Evolutionary conservation across 2,113 vertebrate genomes (phyloP).

Genomic region (Okapia johnstoni): DNA sequence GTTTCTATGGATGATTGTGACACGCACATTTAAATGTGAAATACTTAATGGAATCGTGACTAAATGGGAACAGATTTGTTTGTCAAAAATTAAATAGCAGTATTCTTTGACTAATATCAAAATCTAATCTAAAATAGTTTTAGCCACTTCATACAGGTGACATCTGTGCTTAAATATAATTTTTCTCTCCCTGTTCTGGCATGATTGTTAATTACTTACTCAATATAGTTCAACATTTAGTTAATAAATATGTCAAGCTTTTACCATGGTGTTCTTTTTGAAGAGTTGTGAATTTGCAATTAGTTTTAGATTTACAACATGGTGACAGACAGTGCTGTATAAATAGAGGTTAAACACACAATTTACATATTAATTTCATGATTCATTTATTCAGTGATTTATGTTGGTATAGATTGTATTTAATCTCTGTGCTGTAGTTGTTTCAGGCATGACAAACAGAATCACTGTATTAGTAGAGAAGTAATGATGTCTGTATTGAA

Average conservation of each 20-base stretch:
- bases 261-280: slow-evolving; percentile 87
- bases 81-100: slow-evolving; percentile 82
- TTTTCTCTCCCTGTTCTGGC: slow-evolving; percentile 82
- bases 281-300: slow-evolving; percentile 91
- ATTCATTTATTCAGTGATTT: slow-evolving; percentile 96
- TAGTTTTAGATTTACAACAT: slow-evolving; percentile 93
- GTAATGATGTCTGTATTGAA: slow-evolving; percentile 80
- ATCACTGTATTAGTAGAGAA: slow-evolving; percentile 72
- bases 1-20: slow-evolving; percentile 60
- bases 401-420: slow-evolving; percentile 92
- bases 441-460: slow-evolving; percentile 85
- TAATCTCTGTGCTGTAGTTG: slow-evolving; percentile 86
- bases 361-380: slow-evolving; percentile 98
- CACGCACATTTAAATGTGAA: slow-evolving; percentile 67
- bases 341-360: slow-evolving; percentile 95
- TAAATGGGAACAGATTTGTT: slow-evolving; percentile 81
- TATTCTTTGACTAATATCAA: slow-evolving; percentile 82
- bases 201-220: slow-evolving; percentile 90
- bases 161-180: slow-evolving; percentile 85
- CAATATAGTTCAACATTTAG: slow-evolving; percentile 90
- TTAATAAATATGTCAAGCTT: slow-evolving; percentile 94
- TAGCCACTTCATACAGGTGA: slow-evolving; percentile 84
- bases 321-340: slow-evolving; percentile 91
- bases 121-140: slow-evolving; percentile 82
- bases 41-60: slow-evolving; percentile 79